Base-by-base conservation (phyloP, 2,113 vertebrate genomes). In the Glaucidium brasilianum region DNA sequence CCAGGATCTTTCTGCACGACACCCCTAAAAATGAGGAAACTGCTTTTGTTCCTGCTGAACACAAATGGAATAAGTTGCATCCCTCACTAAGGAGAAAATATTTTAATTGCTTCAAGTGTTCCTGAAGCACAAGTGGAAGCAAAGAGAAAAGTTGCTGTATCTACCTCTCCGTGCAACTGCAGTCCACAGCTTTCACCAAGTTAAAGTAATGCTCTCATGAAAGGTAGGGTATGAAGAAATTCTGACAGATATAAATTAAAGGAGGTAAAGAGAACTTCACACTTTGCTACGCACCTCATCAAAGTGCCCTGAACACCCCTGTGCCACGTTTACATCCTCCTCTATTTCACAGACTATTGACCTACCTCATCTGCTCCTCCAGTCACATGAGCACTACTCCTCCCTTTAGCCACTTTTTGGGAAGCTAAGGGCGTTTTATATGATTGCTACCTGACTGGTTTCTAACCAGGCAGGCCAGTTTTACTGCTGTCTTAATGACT, bases 401-500 rank as follows among this genome's bases (percentile, higher is more conserved):
- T 75, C 35, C 62, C 75, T 88, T 62, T 75, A 50, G 68, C 45
- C 58, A 19, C 63, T 64, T 53, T 72, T 69, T 23, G 63, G 75
- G 85, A 93, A 85, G 71, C 67, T 32, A 64, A 73, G 49, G 30
- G 32, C 30, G 63, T 64, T 90, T 78, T 25, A 29, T 4, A 43
- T 9, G n/a, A 47, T 27, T 72, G 78, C 55, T 76, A 76, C 71
- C 85, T 6, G 32, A 93, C 94, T 92, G 85, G 94, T 92, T 96
- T 91, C 59, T 67, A 94, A 94, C 71, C 76, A 91, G 94, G 94
- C 82, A 62, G 88, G 85, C 91, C 79, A 90, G 92, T 97, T 92
- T 74, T 73, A 88, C 88, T 69, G 78, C 88, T 60, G 5, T 39
- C 78, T 90, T 88, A 90, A 88, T 82, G 67, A 88, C 52, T 72